Evolutionary conservation across 2,888 invertebrate species (phyloP), one percentile per base, ranked within the genome.

Genomic region (Xestia xanthographa): DNA sequence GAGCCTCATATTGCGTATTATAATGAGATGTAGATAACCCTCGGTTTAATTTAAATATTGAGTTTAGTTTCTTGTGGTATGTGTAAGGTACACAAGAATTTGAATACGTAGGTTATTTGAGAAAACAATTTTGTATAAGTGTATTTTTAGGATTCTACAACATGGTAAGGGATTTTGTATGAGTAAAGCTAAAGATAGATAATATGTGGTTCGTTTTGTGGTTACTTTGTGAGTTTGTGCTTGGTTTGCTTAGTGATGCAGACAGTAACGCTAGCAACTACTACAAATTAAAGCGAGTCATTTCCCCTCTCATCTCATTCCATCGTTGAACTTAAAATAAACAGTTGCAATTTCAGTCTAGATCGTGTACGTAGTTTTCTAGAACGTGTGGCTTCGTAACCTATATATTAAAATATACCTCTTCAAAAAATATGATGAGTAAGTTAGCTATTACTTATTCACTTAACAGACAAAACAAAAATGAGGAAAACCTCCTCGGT

Each of bases 21-120:
- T 87, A 87, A 86, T 86, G 82, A 87, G 86, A 88, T 86, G 86
- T 75, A 87, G 88, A 88, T 87, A 84, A 86, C 77, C 82, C 88
- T 66, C 66, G 82, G 48, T 82, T 86, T 84, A 69, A 86, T 88
- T 87, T 82, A 82, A 87, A 88, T 84, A 87, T 87, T 86, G 77
- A 80, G 72, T 82, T 84, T 88, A 84, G 84, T 86, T 88, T 82
- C 75, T 84, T 50, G 86, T 76, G 74, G 58, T 75, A 67, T 72
- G 66, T 79, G 53, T 69, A 77, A 70, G 75, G 69, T 79, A 76
- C 71, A 77, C 67, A 77, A 73, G 66, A 65, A 84, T 86, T 86
- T 87, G 79, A 86, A 87, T 86, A 83, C 77, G 72, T 58, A 38
- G 76, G 74, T 72, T 86, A 86, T 86, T 80, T 75, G 60, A 75